Evolutionary conservation across 2,113 vertebrate genomes (phyloP), one percentile per base, ranked within the genome.

Genomic region (Microtus oregoni): DNA sequence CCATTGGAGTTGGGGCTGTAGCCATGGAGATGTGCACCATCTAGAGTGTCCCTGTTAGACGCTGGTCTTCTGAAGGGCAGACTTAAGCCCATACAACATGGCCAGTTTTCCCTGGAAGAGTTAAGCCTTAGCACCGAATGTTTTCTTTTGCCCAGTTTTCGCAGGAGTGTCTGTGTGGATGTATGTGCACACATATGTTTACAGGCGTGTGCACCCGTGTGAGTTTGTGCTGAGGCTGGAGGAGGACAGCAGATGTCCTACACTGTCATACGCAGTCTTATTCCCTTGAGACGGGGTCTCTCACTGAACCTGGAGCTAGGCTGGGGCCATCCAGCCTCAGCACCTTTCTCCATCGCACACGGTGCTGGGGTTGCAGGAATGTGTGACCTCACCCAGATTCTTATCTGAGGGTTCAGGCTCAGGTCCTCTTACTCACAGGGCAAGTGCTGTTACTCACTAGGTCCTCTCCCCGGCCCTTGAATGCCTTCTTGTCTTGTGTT

Each of bases 21-120:
- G 47, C 47, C 72, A 26, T 38, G 89, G 95, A 58, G 38, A 83
- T 81, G 32, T 72, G 8, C 1, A 0, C 91, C 81, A 10, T 38
- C 95, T 83, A 83, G 93, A 92, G 92, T 77, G 15, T 94, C 61
- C 95, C 86, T 70, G 15, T 35, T 88, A 76, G 28, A 35, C 65
- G 0, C 86, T 24, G 3, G 63, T 52, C n/a, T 17, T 14, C 89
- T 94, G 92, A 87, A 92, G 63, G 9, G 26, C 32, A 32, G 88
- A 44, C 7, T 70, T 90, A 5, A 35, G 12, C 95, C 87, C 41
- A 70, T 13, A 5, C 83, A 22, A 7, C 20, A 22, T 13, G 9
- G 79, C 81, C 75, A 28, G n/a, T 78, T 91, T 97, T 85, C 5
- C 55, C 38, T 67, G 79, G 5, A 92, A 90, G 63, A 90, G 44